These are phyloP conservation scores for Chelonoidis abingdonii DNA, from an alignment of 2,113 vertebrate species.

Conservation along the genomic window DNA sequence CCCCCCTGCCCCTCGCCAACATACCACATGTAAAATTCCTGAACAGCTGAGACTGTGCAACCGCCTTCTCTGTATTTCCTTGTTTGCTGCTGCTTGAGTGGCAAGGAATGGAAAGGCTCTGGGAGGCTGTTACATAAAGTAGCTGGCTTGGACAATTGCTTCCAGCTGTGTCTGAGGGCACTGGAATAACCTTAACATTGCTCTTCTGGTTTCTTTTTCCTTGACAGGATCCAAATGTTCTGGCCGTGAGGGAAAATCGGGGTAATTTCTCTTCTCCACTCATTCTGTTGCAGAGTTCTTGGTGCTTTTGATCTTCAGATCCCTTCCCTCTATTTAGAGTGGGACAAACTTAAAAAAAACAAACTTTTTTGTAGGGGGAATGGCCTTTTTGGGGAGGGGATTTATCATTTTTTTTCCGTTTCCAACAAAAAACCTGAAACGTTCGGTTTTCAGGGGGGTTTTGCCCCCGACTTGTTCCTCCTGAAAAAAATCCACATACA, in stretches of 20 bases:
- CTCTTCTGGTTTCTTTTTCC: conserved; percentile 38
- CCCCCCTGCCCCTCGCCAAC: background rate
- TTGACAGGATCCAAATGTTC: conserved; percentile 87
- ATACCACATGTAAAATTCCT: conserved; percentile 37
- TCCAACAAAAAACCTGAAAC: background rate
- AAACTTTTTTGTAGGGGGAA: background rate
- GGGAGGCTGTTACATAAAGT: background rate
- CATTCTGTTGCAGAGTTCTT: conserved; percentile 17
- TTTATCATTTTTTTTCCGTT: background rate
- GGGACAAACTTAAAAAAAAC: background rate
- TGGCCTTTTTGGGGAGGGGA: background rate
- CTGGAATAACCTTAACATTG: background rate
- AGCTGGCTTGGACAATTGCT: background rate
- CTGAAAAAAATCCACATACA: background rate
- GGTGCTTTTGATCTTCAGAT: conserved; percentile 25
- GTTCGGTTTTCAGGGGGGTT: background rate
- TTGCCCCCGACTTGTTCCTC: background rate
- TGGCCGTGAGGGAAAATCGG: conserved; percentile 90
- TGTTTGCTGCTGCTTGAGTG: background rate
- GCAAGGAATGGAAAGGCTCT: background rate
- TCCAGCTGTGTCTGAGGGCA: background rate
- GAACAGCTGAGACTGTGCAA: background rate
- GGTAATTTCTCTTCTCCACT: conserved; percentile 78
- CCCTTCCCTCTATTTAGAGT: background rate
- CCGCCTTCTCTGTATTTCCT: background rate